A percentile compares a stretch with the other conserved stretches of the same genome.
Conservation (phyloP, 2,113 vertebrate genomes). For the Silurus meridionalis region DNA sequence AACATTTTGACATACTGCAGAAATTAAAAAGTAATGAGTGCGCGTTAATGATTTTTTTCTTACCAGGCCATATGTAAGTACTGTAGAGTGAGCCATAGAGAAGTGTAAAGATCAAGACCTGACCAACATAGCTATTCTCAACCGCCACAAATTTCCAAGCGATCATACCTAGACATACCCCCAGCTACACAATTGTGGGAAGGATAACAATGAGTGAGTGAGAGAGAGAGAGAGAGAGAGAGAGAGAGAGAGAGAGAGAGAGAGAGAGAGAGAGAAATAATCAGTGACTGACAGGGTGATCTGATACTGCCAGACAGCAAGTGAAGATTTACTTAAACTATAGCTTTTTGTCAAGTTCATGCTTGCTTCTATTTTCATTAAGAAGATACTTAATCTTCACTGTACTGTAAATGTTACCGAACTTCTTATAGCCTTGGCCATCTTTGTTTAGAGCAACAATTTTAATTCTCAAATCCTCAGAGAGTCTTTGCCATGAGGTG, state of each 20-base stretch:
- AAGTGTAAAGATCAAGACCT: conserved; percentile 85
- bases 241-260: too few relatives aligned
- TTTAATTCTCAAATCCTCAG: too few relatives aligned
- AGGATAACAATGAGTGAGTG: neutral
- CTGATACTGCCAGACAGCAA: neutral
- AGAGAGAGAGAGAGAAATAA: neutral
- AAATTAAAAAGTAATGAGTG: neutral
- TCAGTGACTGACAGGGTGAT: neutral
- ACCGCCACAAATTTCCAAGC: conserved; percentile 86
- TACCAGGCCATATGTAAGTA: conserved; percentile 94
- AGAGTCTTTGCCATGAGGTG: too few relatives aligned
- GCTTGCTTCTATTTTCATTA: too few relatives aligned
- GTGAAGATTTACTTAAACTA: too few relatives aligned
- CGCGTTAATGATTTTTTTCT: conserved; percentile 10
- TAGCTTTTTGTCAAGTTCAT: too few relatives aligned
- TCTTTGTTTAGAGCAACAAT: too few relatives aligned
- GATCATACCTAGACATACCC: conserved; percentile 89
- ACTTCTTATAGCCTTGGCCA: too few relatives aligned
- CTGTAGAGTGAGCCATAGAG: conserved; percentile 89
- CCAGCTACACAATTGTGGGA: conserved; percentile 71
- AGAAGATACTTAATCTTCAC: too few relatives aligned
- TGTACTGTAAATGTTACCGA: too few relatives aligned
- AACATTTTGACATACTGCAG: neutral
- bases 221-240: too few relatives aligned
- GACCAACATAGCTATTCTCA: conserved; percentile 75